Conservation (phyloP, 2,888 invertebrate species). For the Cephus runcator region DNA sequence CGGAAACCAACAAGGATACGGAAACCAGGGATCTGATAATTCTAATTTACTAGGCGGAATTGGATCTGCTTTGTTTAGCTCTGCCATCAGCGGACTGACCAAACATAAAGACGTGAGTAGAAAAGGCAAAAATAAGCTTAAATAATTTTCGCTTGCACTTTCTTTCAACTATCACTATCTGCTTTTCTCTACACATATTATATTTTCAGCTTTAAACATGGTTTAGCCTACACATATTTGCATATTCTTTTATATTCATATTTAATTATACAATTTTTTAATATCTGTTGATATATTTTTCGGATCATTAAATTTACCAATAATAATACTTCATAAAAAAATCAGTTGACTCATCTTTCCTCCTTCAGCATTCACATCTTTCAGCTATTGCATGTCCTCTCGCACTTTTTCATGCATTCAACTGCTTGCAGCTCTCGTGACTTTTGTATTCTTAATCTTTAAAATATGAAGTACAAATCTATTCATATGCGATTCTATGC, state of each 20-base stretch:
- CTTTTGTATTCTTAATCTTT: background rate
- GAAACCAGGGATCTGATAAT: constrained; percentile 17
- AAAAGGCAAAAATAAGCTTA: constrained; percentile 7
- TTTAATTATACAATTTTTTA: constrained; percentile 4
- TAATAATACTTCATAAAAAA: background rate
- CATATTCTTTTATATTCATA: background rate
- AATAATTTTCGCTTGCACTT: background rate
- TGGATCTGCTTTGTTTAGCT: constrained; percentile 51
- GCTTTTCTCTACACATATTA: background rate
- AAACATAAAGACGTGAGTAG: constrained; percentile 56
- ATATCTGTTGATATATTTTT: background rate
- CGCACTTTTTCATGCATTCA: background rate
- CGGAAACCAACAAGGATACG: constrained; percentile 28
- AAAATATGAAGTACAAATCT: background rate
- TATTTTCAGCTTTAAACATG: background rate
- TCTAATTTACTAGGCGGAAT: constrained; percentile 52
- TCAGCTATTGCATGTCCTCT: background rate
- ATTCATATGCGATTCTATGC: background rate
- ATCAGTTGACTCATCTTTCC: background rate
- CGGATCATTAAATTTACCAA: background rate
- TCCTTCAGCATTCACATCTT: background rate
- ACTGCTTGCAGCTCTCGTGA: background rate
- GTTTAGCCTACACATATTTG: background rate
- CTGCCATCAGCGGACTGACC: constrained; percentile 53
- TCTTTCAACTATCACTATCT: background rate